A percentile compares a stretch with the other conserved stretches of the same genome.
Evolutionary conservation across 2,113 vertebrate species (phyloP).

Genomic region (Oreotrochilus melanogaster): DNA sequence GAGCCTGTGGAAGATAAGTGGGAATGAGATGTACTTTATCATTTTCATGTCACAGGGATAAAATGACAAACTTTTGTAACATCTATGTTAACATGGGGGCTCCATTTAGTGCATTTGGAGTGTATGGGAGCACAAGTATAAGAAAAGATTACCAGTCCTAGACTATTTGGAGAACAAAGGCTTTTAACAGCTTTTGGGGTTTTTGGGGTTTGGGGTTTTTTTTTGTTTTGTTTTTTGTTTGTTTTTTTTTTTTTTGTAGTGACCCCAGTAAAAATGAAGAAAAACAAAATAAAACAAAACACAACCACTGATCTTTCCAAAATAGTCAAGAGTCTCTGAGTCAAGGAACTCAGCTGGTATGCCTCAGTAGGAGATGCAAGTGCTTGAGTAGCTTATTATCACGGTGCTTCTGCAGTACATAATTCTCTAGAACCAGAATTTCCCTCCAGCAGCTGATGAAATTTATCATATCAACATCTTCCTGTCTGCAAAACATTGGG

Average conservation of each 20-base stretch:
- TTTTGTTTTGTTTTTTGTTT: no score
- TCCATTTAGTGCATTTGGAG: background rate
- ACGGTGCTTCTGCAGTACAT: background rate
- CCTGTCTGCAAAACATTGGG: background rate
- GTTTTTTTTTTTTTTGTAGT: background rate
- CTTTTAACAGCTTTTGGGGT: fast-evolving
- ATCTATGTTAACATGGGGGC: fast-evolving
- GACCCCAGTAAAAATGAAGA: background rate
- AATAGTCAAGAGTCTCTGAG: background rate
- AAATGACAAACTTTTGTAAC: background rate
- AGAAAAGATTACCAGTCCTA: background rate
- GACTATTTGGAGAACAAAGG: background rate
- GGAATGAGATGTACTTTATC: background rate
- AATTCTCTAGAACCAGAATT: background rate
- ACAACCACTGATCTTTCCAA: background rate
- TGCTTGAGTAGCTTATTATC: background rate
- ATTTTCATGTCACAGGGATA: background rate
- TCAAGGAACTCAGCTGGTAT: background rate
- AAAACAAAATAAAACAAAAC: no score
- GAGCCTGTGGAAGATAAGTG: background rate
- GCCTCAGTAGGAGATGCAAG: background rate
- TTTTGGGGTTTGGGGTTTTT: no score
- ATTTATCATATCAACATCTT: background rate
- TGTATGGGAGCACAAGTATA: background rate
- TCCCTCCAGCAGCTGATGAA: background rate